Evolutionary conservation across 2,888 invertebrate genomes (phyloP), one percentile per base, ranked within the genome.

Genomic region (Drosophila anceps): DNA sequence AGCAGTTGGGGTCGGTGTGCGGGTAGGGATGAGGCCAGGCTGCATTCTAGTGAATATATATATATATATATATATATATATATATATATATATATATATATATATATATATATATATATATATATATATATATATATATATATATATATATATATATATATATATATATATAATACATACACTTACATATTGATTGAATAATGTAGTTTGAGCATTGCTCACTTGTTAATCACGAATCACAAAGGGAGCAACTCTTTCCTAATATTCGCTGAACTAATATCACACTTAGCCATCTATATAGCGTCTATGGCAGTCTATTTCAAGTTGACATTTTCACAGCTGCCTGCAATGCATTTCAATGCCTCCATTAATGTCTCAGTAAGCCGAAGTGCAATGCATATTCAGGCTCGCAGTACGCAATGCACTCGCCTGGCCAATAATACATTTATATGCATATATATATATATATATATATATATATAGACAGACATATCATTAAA

Each of bases 401-500:
- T 50, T 55, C 44, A 63, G 15, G 13, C 35, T 13, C n/a, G 10
- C 12, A 50, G 64, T 46, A 50, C 31, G 24, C 18, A 13, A 13
- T 18, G 20, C 7, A 44, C 18, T 35, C 2, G 41, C 31, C 43
- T 20, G 33, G 43, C 20, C 65, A 69, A 59, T 64, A 67, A 69
- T 65, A 54, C 33, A 41, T 59, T 50, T 29, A 37, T 35, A 65
- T 33, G 53, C 67, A 73, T 72, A 59, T 64, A 27, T 18, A 24
- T 24, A 24, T 4, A 4, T n/a, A n/a, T n/a, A 24, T 2, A 24
- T 24, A 24, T 24, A 4, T 24, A 2, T 24, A 4, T 24, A 15
- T 13, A 12, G 1, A 15, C 20, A 50, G 48, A 31, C 12, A 8
- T 39, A 41, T 69, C 54, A 77, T 87, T 77, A 76, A 84, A 86